Evolutionary conservation across 1,140 invertebrate genomes (phyloP), one percentile per base, ranked within the genome.

Genomic region (Diabrotica virgifera): DNA sequence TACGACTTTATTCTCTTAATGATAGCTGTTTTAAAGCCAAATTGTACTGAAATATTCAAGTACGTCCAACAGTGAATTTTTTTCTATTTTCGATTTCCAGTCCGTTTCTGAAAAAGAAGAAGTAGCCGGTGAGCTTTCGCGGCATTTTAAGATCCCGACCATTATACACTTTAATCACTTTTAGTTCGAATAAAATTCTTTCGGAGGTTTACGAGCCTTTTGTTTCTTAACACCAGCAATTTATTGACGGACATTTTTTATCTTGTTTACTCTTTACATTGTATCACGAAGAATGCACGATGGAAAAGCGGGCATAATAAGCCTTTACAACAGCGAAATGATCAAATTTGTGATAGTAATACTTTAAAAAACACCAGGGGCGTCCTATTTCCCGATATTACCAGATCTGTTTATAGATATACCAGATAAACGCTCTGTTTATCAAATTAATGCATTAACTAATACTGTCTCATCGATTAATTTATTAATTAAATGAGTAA

Each of bases 101-200:
- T 46, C 40, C 40, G 40, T 46, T 46, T 46, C 40, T 46, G 40
- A 46, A 46, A 46, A 24, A 46, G 8, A 46, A 24, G 55, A 57
- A 36, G 55, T 57, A 57, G 55, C 55, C 12, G 40, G 12, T 11
- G 12, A 57, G 55, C 55, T 57, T 57, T 57, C 55, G 55, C 55
- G 55, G 55, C 36, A 24, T 46, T 46, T 24, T n/a, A n/a, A 46
- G 52, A 57, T 57, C 36, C 55, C 4, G 36, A 36, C 36, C 55
- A 57, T 53, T 53, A 53, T 53, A 24, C 40, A 46, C 55, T 57
- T 57, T 57, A 57, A 57, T 57, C 55, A 57, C 55, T 57, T 36
- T 57, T 40, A 57, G 40, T 57, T 57, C 24, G 55, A 57, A 57
- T 37, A 37, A 36, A 57, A 57, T 36, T 57, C 55, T 57, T 57